Evolutionary conservation across 1,140 invertebrate species (phyloP), one percentile per base, ranked within the genome.

Genomic region (Pectinophora gossypiella): DNA sequence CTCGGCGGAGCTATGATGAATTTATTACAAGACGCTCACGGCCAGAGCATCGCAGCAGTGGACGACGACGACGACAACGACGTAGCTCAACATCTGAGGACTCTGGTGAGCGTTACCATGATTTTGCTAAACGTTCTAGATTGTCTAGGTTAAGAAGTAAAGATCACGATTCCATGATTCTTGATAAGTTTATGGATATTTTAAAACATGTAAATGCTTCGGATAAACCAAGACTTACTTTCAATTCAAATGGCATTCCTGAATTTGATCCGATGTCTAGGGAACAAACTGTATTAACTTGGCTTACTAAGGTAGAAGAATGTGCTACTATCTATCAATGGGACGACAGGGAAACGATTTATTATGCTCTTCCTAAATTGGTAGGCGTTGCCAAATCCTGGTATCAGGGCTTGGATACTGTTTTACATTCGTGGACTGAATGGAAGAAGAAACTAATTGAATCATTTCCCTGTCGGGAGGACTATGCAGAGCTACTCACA

Each of bases 341-440:
- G 19, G 27, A 20, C 6, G 19, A 44, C 2, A 21, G 19, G 6
- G 27, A 32, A 32, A 19, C 13, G 10, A n/a, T 44, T 44, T 19
- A 44, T 19, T 44, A 44, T n/a, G 42, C 42, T 18, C 9, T 44
- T 12, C 42, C 42, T 6, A 44, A 21, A 19, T 44, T 44, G 13
- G 19, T 5, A 13, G 42, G 19, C 10, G 19, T 44, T 12, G 19
- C 19, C 19, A 44, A 44, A 44, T 13, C 36, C 16, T 44, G 46
- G 46, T 32, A 48, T 20, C 21, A 48, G 13, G 13, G 42, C 12
- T 19, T 44, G 9, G 18, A 18, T 10, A 20, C 7, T 3, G 18
- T 44, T n/a, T 9, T 5, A 6, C 20, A 20, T 44, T 20, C 42
- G 7, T 21, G 42, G 42, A 10, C 16, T 10, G 42, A 44, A 44